Percentiles rank a stretch among this genome's conserved stretches.
These are phyloP conservation scores for Caenorhabditis parvicauda DNA, from an alignment of 2,888 invertebrate species.

Conservation along the genomic window DNA sequence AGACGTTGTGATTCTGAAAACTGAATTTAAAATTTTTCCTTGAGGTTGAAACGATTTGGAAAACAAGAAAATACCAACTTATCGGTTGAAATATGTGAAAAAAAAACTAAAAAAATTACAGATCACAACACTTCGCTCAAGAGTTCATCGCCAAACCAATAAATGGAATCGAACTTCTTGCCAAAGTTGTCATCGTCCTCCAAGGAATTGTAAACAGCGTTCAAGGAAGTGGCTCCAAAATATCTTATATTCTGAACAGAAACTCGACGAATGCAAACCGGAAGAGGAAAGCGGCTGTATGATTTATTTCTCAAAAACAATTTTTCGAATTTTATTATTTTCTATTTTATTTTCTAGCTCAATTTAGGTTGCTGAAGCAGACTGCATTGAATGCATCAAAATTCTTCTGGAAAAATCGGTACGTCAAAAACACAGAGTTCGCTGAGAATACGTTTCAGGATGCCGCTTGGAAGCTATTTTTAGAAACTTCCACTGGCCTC, in stretches of 20 bases:
- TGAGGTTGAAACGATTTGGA: slow-evolving; percentile 5
- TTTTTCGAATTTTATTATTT: background rate
- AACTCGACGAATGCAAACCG: slow-evolving; percentile 47
- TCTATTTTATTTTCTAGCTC: background rate
- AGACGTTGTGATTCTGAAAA: too few species aligned
- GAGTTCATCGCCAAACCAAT: slow-evolving; percentile 46
- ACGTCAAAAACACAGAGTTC: slow-evolving; percentile 4
- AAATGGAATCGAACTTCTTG: slow-evolving; percentile 47
- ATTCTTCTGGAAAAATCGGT: slow-evolving; percentile 55
- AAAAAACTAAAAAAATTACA: slow-evolving; percentile 17
- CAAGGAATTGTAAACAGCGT: slow-evolving; percentile 49
- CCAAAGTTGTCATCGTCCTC: slow-evolving; percentile 41
- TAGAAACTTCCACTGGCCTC: slow-evolving; percentile 54
- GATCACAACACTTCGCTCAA: slow-evolving; percentile 40
- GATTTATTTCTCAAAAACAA: background rate
- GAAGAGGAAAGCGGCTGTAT: slow-evolving; percentile 50
- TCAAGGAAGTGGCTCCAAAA: slow-evolving; percentile 36
- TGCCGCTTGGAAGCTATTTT: slow-evolving; percentile 45
- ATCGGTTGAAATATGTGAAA: background rate
- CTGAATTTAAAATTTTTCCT: too few species aligned
- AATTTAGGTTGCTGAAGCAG: slow-evolving; percentile 54
- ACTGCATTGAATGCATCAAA: slow-evolving; percentile 59
- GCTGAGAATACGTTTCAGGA: slow-evolving; percentile 23
- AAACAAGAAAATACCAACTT: background rate
- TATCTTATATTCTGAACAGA: slow-evolving; percentile 45